Evolutionary conservation across 2,888 invertebrate genomes (phyloP).

Genomic region (Synergus laeviventris): DNA sequence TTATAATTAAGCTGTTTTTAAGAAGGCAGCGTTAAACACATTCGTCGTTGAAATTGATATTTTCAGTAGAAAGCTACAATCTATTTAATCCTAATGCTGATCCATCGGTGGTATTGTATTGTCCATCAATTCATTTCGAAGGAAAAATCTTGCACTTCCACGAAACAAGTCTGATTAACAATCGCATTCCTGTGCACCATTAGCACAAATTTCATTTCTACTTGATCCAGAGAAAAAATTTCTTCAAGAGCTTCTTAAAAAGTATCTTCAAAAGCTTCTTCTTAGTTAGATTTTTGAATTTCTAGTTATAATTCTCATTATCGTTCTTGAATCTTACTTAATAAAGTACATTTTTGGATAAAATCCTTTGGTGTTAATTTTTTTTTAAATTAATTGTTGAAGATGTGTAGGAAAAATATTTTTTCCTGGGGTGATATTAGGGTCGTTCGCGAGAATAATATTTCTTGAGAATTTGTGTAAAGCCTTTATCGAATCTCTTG

Average conservation of each 20-base stretch:
- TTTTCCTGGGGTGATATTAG: neutral
- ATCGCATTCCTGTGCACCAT: slow-evolving; percentile 19
- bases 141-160: slow-evolving; percentile 15
- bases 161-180: slow-evolving; percentile 10
- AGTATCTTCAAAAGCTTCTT: neutral
- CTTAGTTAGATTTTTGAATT: slow-evolving; percentile 2
- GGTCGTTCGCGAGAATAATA: neutral
- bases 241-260: neutral
- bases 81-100: neutral
- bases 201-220: slow-evolving; percentile 4
- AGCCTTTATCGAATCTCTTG: neutral
- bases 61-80: slow-evolving; percentile 14
- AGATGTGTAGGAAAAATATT: neutral
- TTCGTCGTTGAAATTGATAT: neutral
- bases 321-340: neutral
- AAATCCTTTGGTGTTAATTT: neutral
- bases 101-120: neutral
- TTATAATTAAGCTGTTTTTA: neutral
- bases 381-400: neutral
- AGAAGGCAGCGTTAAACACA: neutral
- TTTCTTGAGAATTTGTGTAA: neutral
- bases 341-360: slow-evolving; percentile 3
- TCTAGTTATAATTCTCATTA: neutral
- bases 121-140: slow-evolving; percentile 11
- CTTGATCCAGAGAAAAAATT: neutral